Conservation (phyloP, 2,797 vertebrate species). For the Sebastes hubbsi region DNA sequence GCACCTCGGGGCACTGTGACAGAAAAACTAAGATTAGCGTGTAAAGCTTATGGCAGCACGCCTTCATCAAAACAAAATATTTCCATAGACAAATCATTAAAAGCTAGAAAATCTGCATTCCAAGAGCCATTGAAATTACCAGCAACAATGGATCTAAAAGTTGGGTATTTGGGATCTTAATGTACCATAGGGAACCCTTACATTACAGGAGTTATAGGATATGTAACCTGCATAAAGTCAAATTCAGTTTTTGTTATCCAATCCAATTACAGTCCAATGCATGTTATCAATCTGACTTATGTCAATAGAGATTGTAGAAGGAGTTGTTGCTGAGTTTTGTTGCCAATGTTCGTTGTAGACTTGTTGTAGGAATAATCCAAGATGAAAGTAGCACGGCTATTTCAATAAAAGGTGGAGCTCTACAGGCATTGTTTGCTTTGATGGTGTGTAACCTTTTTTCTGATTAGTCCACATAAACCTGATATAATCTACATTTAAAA, state of each 20-base stretch:
- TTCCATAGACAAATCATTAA: not conserved
- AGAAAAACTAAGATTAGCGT: not conserved
- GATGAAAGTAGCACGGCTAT: not conserved
- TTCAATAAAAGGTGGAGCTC: not conserved
- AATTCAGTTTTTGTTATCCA: not conserved
- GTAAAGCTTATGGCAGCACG: not conserved
- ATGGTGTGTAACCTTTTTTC: not conserved
- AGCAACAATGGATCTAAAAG: not conserved
- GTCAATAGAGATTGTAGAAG: not conserved
- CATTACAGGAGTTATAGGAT: not conserved
- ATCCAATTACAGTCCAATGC: not conserved
- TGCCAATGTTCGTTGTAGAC: not conserved
- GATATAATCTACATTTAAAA: not conserved
- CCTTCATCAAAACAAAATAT: not conserved
- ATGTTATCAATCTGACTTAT: not conserved
- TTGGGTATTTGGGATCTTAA: too few relatives aligned
- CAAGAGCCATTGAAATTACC: not conserved
- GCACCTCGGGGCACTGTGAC: slow-evolving; percentile 90
- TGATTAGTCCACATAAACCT: not conserved
- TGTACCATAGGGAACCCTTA: too few relatives aligned
- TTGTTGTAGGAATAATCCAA: not conserved
- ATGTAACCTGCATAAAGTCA: not conserved
- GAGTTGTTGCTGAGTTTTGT: not conserved
- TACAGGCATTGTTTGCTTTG: not conserved
- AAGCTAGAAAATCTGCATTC: not conserved